Base-by-base conservation (phyloP, 2,797 vertebrate species). In the Ctenosaura bakeri region DNA sequence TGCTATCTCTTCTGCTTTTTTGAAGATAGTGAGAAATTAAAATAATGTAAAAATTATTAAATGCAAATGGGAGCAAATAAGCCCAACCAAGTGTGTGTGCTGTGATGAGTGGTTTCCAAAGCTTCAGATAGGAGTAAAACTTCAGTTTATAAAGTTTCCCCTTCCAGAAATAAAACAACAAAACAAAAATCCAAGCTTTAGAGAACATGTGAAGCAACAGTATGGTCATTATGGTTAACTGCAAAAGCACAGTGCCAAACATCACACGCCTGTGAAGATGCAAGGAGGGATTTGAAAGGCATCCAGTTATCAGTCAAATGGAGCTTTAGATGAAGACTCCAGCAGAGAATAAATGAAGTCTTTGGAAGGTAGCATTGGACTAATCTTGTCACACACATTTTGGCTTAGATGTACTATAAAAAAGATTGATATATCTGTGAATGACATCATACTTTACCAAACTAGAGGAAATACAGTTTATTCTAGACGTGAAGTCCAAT, bases 1-100 rank as follows among this genome's bases (percentile, higher is more conserved):
- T 90, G 79, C 42, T 85, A 42, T 42, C 92, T 95, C 90, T 92
- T 95, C 95, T 95, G 88, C 0, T 92, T 91, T 91, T 95, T 94
- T 96, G 93, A 96, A 96, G 93, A 94, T 93, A 96, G 91, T 93
- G 92, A 92, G 93, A 94, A 96, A 92, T 83, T 93, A 89, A 95
- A 96, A 94, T 94, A 94, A 89, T 69, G 14, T 84, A 89, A 92
- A 87, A 87, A 86, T 1, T 91, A 93, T 90, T 79, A 94, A 91
- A 95, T 91, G 89, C 81, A 94, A 91, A 93, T 91, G 71, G 80
- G 93, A 94, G 89, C 85, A 90, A 89, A 91, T 93, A 91, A 38
- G 79, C 13, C 85, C 59, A 89, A 89, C 38, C 88, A 89, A 93
- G 64, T 10, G 90, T 94, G 20, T 90, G 89, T 82, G 90, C 90